phyloP scores from a whole-genome alignment of 2,888 invertebrate genomes.

The Argyresthia goedartella region DNA sequence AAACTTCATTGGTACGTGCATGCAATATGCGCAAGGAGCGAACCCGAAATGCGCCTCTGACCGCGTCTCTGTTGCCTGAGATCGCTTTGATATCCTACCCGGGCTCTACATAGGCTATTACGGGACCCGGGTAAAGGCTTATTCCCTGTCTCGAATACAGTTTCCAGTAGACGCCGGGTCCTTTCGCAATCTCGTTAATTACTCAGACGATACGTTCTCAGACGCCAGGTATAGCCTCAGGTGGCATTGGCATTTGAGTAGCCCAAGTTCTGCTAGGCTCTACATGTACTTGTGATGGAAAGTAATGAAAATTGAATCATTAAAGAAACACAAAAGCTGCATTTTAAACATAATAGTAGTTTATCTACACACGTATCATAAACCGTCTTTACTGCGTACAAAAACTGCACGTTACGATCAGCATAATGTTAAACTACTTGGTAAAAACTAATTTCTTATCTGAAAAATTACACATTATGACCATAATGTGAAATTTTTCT shows the following conservation, averaged over 20 bases:
- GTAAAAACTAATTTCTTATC: too few relatives aligned
- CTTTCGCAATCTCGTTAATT: constrained; percentile 48
- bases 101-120: constrained; percentile 38
- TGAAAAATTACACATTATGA: too few relatives aligned
- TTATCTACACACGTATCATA: too few relatives aligned
- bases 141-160: constrained; percentile 24
- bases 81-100: constrained; percentile 62
- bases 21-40: constrained; percentile 69
- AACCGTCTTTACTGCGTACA: too few relatives aligned
- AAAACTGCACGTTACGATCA: too few relatives aligned
- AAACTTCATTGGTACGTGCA: constrained; percentile 71
- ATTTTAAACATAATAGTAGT: too few relatives aligned
- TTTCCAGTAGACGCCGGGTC: constrained; percentile 22
- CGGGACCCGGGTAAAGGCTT: constrained; percentile 40
- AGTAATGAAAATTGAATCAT: too few relatives aligned
- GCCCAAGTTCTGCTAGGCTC: not conserved
- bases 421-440: too few relatives aligned
- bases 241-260: not conserved
- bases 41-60: constrained; percentile 54
- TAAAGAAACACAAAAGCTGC: too few relatives aligned
- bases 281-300: not conserved
- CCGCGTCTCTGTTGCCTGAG: constrained; percentile 25
- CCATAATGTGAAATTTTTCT: too few relatives aligned
- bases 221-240: constrained; percentile 7
- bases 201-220: constrained; percentile 22